Evolutionary conservation across 2,113 vertebrate species (phyloP), one percentile per base, ranked within the genome.

Genomic region (Gambusia holbrooki): DNA sequence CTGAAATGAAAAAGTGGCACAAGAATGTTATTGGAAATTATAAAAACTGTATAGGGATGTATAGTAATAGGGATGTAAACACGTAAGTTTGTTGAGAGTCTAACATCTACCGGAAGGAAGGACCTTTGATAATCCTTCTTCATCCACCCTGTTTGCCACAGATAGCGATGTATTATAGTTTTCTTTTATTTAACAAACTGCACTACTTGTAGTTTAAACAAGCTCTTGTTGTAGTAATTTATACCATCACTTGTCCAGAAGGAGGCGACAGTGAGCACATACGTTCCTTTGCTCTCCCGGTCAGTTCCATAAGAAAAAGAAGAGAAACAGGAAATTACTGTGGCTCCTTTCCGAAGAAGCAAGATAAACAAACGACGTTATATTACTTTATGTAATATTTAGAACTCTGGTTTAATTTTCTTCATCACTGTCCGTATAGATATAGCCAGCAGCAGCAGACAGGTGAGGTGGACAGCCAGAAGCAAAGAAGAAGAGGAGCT

Each of bases 341-440:
- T 3, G 32, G n/a, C 69, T 70, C 30, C n/a, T 87, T 78, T 66
- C 73, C 28, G 45, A 64, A 69, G 73, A 79, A 68, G 35, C 66
- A 58, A 73, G 81, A 87, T 92, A 90, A 90, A 92, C 83, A 91
- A 93, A 92, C 85, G 84, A 89, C 17, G 17, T 88, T 90, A 74
- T 81, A 63, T 66, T 14, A 64, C 37, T 42, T 54, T 65, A 30
- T 62, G 25, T 58, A 76, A 48, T 62, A 69, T 83, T 68, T 5
- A 66, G 0, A 0, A 48, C 1, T 15, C 13, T 40, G 29, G 0
- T 1, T 1, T 22, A 2, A 5, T 62, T 65, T 68, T 17, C 19
- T 17, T 1, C 0, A 13, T 11, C 3, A n/a, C 29, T 62, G 5
- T 30, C 13, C 48, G 28, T 19, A 30, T 33, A 61, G 27, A 71